These are phyloP conservation scores for Coelogynopora nodosa DNA, from an alignment of 2,888 invertebrate genomes.

Conservation along the genomic window DNA sequence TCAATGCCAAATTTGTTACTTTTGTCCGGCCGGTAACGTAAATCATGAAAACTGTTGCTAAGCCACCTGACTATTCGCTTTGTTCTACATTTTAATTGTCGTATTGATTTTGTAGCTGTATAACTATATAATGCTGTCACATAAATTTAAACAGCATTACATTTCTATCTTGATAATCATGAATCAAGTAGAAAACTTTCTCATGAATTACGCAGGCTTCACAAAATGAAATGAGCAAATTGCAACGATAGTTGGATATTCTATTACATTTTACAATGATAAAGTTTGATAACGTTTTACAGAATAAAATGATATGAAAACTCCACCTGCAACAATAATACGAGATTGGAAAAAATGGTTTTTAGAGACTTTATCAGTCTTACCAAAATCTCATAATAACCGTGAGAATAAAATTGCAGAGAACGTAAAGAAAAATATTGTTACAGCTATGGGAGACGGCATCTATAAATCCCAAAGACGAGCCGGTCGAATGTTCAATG, in stretches of 20 bases:
- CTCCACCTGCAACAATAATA: slow-evolving; percentile 5
- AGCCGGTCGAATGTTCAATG: background rate
- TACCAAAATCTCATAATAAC: slow-evolving; percentile 9
- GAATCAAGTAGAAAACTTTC: background rate
- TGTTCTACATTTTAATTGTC: no score
- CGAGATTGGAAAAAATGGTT: background rate
- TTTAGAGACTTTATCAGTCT: slow-evolving; percentile 6
- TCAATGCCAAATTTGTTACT: no score
- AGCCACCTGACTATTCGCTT: no score
- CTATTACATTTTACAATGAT: background rate
- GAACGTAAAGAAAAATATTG: background rate
- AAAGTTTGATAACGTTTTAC: background rate
- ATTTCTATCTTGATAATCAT: background rate
- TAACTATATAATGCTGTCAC: no score
- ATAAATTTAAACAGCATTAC: background rate
- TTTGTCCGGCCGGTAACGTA: no score
- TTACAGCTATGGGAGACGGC: slow-evolving; percentile 15
- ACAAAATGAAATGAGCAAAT: background rate
- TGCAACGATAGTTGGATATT: background rate
- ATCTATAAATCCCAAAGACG: background rate
- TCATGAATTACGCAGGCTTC: background rate
- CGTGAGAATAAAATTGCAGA: slow-evolving; percentile 3
- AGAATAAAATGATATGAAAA: background rate
- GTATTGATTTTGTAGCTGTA: no score
- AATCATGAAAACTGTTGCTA: no score